Conservation (phyloP, 1,140 invertebrate species). For the Sipha flava region DNA sequence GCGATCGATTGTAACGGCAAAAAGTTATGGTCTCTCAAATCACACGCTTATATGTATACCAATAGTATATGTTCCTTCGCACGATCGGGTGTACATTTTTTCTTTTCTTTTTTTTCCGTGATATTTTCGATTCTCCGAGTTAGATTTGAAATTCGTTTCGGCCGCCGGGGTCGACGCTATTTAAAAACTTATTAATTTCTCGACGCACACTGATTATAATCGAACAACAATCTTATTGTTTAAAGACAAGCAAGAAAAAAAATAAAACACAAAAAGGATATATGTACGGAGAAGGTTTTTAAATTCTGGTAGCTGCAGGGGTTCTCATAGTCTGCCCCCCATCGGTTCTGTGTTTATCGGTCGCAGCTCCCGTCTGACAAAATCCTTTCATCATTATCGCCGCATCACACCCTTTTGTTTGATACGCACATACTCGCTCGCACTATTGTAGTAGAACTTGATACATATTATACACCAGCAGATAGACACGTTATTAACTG, state of each 20-base stretch:
- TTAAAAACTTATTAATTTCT: conserved; percentile 28
- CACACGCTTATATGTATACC: too few species aligned
- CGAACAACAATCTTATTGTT: conserved; percentile 29
- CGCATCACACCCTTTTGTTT: conserved; percentile 32
- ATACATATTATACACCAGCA: conserved; percentile 27
- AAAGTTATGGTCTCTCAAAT: too few species aligned
- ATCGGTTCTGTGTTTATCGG: conserved; percentile 30
- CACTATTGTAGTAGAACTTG: conserved; percentile 16
- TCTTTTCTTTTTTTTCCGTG: too few species aligned
- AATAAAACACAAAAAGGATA: conserved; percentile 12
- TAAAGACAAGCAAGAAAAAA: background rate
- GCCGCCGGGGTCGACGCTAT: conserved; percentile 10
- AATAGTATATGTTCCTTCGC: too few species aligned
- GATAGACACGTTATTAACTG: conserved; percentile 32
- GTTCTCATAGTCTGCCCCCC: conserved; percentile 28
- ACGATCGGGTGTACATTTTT: too few species aligned
- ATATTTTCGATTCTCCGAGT: background rate
- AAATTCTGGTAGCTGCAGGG: conserved; percentile 32
- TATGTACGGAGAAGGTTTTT: conserved; percentile 2
- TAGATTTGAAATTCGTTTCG: conserved; percentile 19
- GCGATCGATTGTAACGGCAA: too few species aligned
- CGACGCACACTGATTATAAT: conserved; percentile 24
- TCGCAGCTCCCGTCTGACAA: conserved; percentile 31
- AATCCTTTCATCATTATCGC: conserved; percentile 33
- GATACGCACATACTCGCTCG: background rate